Conservation (phyloP, 2,113 vertebrate species). For the Phylloscopus trochiloides region DNA sequence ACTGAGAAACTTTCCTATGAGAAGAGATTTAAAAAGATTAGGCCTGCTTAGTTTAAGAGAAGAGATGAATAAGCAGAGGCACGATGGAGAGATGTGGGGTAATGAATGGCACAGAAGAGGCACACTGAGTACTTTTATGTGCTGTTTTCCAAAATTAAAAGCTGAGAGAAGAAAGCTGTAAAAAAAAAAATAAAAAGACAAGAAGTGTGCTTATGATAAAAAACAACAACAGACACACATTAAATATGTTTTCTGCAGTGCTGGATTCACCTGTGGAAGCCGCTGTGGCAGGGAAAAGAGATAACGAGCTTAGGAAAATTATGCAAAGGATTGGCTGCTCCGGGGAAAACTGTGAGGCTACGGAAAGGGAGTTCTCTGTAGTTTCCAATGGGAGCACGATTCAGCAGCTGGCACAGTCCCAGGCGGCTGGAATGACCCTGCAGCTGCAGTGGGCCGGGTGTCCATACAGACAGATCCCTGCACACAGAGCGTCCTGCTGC, state of each 20-base stretch:
- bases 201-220: neutral
- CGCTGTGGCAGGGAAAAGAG: neutral
- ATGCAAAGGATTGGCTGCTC: neutral
- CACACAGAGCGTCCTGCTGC: neutral
- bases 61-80: slow-evolving; percentile 38
- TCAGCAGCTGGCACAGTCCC: neutral
- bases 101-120: neutral
- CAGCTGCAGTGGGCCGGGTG: neutral
- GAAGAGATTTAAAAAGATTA: slow-evolving; percentile 41
- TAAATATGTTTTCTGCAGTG: neutral
- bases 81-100: neutral
- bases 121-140: neutral
- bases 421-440: neutral
- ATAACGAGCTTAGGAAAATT: neutral
- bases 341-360: neutral
- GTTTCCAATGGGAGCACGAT: neutral
- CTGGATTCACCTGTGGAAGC: neutral
- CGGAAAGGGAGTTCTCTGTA: neutral
- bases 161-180: neutral
- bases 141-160: slow-evolving; percentile 14
- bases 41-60: slow-evolving; percentile 38
- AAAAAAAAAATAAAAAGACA: neutral
- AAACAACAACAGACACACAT: neutral
- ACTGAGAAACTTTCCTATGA: neutral
- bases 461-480: neutral